A percentile compares a stretch with the other conserved stretches of the same genome.
These are phyloP conservation scores for Corvus moneduloides DNA, from an alignment of 2,113 vertebrate genomes.

Conservation along the genomic window DNA sequence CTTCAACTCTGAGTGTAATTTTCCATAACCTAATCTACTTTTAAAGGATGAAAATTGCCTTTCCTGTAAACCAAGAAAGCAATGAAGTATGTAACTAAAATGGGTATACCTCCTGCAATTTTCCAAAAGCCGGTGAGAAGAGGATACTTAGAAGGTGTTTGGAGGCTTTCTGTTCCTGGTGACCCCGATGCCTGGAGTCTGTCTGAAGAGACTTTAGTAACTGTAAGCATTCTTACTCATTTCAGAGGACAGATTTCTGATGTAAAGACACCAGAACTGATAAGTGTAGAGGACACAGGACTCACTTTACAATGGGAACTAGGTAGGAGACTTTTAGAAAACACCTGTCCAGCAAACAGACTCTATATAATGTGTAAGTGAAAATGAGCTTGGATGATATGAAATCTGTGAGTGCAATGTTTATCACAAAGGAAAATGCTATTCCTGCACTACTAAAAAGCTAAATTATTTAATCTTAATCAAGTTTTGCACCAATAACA, in stretches of 20 bases:
- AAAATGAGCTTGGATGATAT: not conserved
- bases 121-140: not conserved
- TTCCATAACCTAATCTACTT: not conserved
- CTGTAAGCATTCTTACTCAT: not conserved
- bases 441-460: not conserved
- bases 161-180: not conserved
- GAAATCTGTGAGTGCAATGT: not conserved
- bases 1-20: not conserved
- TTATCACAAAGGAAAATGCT: not conserved
- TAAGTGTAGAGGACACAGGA: not conserved
- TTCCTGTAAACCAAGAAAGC: not conserved
- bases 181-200: not conserved
- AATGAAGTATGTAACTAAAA: not conserved
- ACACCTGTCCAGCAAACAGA: not conserved
- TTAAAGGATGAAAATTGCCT: not conserved
- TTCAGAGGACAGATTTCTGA: not conserved
- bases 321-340: not conserved
- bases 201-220: not conserved
- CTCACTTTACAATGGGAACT: not conserved
- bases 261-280: not conserved
- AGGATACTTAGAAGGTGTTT: not conserved
- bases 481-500: not conserved
- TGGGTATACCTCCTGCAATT: not conserved
- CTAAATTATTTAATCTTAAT: not conserved
- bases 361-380: not conserved